Base-by-base conservation (phyloP, 2,113 vertebrate species). In the Gracilinanus agilis region DNA sequence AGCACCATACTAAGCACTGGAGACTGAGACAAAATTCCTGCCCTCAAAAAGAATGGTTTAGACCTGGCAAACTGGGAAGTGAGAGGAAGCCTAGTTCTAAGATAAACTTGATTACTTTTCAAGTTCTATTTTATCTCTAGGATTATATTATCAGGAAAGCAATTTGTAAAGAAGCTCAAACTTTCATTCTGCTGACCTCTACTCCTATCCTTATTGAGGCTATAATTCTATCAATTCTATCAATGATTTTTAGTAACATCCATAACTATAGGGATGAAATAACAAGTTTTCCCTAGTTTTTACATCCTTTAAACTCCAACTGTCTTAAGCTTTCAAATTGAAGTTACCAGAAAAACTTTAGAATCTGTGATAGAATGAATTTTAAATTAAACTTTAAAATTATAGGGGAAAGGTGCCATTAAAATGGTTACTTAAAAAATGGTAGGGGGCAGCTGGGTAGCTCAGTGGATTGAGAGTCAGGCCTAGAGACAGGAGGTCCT, bases 131-230 rank as follows among this genome's bases (percentile, higher is more conserved):
- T 12, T 21, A 94, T 89, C 23, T 89, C 89, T 92, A 56, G 24
- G 21, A 56, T 90, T 91, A 34, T 75, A 40, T 94, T 93, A 91
- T 55, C 58, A 95, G 56, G 49, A 91, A 92, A 91, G 25, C 44
- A 58, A 91, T 93, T 91, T 93, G 25, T 29, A 94, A 91, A 61
- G 90, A 83, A 92, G 83, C 27, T 92, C 34, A 93, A 96, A 56
- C 88, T 40, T 95, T 97, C 91, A 90, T n/a, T 67, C n/a, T 75
- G 44, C n/a, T 93, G 12, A 49, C 24, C 56, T 58, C 90, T 88
- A 55, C 16, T 55, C 91, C 25, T 92, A 25, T 44, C 88, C 9
- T 90, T 27, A 54, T 27, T 90, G 44, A 95, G 83, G 53, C 3
- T 90, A 23, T 55, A 93, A 89, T 13, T 40, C 8, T 11, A 89